A percentile compares a stretch with the other conserved stretches of the same genome.
Conservation (phyloP, 2,113 vertebrate genomes). For the Caranx ignobilis region DNA sequence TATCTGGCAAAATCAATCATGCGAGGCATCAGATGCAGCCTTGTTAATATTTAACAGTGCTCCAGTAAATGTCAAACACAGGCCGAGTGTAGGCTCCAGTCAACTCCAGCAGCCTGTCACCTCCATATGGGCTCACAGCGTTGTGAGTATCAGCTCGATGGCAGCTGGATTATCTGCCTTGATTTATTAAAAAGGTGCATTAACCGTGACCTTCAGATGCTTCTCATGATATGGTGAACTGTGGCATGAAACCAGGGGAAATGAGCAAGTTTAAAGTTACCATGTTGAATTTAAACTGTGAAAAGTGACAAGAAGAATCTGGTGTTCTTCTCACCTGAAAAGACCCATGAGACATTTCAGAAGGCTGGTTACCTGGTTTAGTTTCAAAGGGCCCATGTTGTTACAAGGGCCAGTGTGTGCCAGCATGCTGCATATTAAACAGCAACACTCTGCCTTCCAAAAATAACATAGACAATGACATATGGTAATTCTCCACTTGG, state of each 20-base stretch:
- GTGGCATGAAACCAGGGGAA: neutral
- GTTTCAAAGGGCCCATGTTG: neutral
- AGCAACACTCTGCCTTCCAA: neutral
- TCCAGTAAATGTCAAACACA: neutral
- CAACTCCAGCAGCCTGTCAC: constrained; percentile 45
- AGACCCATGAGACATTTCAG: neutral
- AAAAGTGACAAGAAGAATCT: neutral
- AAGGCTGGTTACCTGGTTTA: neutral
- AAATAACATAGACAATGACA: neutral
- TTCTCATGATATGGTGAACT: neutral
- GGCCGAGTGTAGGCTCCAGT: neutral
- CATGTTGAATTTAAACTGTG: neutral
- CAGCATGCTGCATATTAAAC: neutral
- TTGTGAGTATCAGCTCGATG: constrained; percentile 46
- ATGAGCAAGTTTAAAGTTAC: neutral
- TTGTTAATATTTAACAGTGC: neutral
- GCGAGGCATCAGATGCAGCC: neutral
- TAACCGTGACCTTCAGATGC: constrained; percentile 54
- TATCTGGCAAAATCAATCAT: neutral
- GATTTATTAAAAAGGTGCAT: constrained; percentile 23
- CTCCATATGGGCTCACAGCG: constrained; percentile 26
- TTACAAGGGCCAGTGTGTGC: neutral
- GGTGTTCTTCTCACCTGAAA: neutral
- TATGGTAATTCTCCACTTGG: neutral
- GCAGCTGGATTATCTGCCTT: constrained; percentile 46